phyloP scores from a whole-genome alignment of 2,888 invertebrate genomes.

The Meandrusa payeni region DNA sequence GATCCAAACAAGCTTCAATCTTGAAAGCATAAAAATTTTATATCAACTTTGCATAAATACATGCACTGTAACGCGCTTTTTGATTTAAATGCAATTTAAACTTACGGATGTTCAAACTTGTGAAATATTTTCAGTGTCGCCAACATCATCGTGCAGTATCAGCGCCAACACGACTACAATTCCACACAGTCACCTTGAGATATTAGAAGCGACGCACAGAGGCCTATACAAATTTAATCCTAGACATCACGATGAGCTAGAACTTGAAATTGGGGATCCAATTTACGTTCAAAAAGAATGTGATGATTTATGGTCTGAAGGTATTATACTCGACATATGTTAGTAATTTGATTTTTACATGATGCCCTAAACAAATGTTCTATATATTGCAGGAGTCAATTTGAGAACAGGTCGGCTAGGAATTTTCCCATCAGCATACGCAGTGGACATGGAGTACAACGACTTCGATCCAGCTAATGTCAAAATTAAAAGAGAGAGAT shows the following conservation, averaged over 20 bases:
- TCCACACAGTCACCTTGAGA: constrained; percentile 89
- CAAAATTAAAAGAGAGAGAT: constrained; percentile 92
- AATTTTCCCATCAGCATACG: constrained; percentile 98
- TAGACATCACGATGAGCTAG: constrained; percentile 96
- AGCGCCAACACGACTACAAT: constrained; percentile 84
- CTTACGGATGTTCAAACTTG: not conserved
- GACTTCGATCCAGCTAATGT: constrained; percentile 95
- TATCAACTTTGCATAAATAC: no score
- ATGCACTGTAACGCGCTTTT: constrained; percentile 2
- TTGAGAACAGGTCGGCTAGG: constrained; percentile 95
- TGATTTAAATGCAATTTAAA: not conserved
- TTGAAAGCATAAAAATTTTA: constrained; percentile 2
- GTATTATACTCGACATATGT: constrained; percentile 63
- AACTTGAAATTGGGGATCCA: constrained; percentile 98
- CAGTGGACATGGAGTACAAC: constrained; percentile 97
- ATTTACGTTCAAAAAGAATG: constrained; percentile 97
- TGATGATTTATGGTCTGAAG: constrained; percentile 99
- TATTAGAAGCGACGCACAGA: constrained; percentile 96
- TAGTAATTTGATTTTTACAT: no score
- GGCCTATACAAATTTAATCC: constrained; percentile 98
- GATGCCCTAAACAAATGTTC: no score
- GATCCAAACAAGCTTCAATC: constrained; percentile 6
- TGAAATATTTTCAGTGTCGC: constrained; percentile 70
- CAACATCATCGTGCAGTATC: constrained; percentile 80
- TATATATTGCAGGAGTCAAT: constrained; percentile 88